Base-by-base conservation (phyloP, 2,113 vertebrate genomes). In the Aspidoscelis tigris region DNA sequence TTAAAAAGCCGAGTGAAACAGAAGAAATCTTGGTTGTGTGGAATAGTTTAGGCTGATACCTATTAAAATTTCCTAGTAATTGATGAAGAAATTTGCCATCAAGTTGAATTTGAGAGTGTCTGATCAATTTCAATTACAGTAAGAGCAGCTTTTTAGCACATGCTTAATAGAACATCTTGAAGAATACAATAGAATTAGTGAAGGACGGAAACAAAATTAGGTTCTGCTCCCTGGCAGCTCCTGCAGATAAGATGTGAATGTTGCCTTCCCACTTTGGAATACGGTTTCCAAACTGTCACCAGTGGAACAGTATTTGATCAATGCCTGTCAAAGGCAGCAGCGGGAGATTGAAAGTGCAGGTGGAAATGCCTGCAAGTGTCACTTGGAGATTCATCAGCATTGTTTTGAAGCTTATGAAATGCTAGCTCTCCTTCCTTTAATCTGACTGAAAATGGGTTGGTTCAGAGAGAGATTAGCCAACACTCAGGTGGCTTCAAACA, bases 71-170 rank as follows among this genome's bases (percentile, higher is more conserved):
- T 76, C 24, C 26, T n/a, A 47, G 64, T 47, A 69, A 16, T 55
- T 88, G 8, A 5, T 21, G 72, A 77, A n/a, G 66, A 44, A 77
- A 84, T 87, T 74, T 84, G 10, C 47, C 76, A 8, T 58, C 47
- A 24, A 64, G 39, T 33, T 26, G 20, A 64, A 75, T 89, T 81
- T 88, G 43, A 74, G 43, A 74, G 69, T 74, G 6, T 43, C 77
- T 69, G 84, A 78, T 64, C 22, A 14, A 44, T 88, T 90, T 87
- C 89, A 90, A 73, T 87, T 83, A 87, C 11, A 33, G 47, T 7
- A 24, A 80, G 20, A 12, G n/a, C 64, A 70, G 73, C 83, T 39
- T 14, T 50, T 3, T 64, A 21, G 24, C 71, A 44, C 53, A 8
- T 33, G 16, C 66, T 82, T 78, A 22, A 72, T 69, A 14, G 4